phyloP scores from a whole-genome alignment of 53 echinoderm and acorn worm genomes.

The Pentamera pediparva region DNA sequence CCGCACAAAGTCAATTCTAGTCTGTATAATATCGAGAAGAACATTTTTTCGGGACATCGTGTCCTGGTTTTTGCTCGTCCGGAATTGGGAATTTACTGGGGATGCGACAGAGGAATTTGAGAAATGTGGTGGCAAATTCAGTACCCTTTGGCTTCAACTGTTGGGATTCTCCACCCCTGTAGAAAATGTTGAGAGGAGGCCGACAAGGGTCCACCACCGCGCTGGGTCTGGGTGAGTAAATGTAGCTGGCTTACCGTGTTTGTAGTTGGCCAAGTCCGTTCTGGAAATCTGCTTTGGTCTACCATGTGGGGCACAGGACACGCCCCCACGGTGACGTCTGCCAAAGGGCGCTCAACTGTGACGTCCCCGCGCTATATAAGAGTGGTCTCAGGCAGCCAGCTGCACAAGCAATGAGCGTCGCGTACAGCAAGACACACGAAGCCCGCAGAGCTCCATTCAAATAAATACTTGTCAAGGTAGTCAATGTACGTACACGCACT shows the following conservation, averaged over 20 bases:
- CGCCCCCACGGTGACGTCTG: too few species aligned
- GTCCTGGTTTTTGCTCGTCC: neutral
- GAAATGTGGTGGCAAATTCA: neutral
- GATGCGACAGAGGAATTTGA: neutral
- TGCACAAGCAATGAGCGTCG: too few species aligned
- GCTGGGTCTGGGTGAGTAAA: neutral
- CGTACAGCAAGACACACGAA: too few species aligned
- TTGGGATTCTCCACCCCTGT: neutral
- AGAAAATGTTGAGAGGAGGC: neutral
- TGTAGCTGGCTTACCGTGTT: neutral
- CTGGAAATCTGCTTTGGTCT: too few species aligned
- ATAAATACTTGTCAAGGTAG: too few species aligned
- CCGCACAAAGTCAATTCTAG: neutral
- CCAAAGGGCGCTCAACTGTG: too few species aligned
- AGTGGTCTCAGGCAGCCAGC: too few species aligned
- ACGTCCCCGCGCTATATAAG: too few species aligned
- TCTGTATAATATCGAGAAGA: neutral
- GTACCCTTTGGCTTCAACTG: neutral
- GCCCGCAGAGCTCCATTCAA: too few species aligned
- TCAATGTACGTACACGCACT: too few species aligned
- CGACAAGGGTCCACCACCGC: neutral
- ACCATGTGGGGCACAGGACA: too few species aligned
- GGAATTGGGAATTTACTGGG: neutral
- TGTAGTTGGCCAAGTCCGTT: too few species aligned
- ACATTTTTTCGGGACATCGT: neutral